Conservation (phyloP, 2,888 invertebrate species). For the Clepsis dumicolana region DNA sequence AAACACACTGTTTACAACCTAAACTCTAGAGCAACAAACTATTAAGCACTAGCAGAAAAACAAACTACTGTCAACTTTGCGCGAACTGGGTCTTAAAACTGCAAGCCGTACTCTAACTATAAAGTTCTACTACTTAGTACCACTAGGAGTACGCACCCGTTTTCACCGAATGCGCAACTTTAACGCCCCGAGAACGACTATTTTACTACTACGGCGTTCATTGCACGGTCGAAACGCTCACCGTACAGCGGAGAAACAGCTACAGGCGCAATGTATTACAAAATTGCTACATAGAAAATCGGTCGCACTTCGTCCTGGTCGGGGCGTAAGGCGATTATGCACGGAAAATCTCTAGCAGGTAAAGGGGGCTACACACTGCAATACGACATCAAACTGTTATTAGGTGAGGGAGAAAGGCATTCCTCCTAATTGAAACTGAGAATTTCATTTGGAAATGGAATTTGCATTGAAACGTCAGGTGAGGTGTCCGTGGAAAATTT, state of each 20-base stretch:
- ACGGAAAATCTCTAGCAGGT: slow-evolving; percentile 50
- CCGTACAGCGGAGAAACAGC: too few species aligned
- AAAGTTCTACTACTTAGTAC: slow-evolving; percentile 11
- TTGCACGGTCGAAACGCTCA: too few species aligned
- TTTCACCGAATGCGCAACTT: slow-evolving; percentile 34
- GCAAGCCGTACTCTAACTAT: slow-evolving; percentile 23
- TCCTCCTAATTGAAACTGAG: slow-evolving; percentile 63
- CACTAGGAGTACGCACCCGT: slow-evolving; percentile 29
- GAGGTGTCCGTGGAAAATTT: slow-evolving; percentile 37
- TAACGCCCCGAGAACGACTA: neutral
- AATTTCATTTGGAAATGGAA: slow-evolving; percentile 55
- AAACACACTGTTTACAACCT: too few species aligned
- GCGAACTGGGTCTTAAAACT: slow-evolving; percentile 28
- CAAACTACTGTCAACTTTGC: slow-evolving; percentile 17
- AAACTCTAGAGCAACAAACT: neutral
- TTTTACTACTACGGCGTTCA: too few species aligned
- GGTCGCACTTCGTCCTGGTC: too few species aligned
- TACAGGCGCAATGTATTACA: too few species aligned
- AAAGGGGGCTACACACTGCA: slow-evolving; percentile 43
- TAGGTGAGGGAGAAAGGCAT: slow-evolving; percentile 53
- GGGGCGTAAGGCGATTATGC: slow-evolving; percentile 47
- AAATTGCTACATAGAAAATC: too few species aligned
- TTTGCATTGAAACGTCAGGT: slow-evolving; percentile 49
- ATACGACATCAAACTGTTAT: slow-evolving; percentile 60
- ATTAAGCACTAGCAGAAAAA: neutral